Percentiles rank a stretch among this genome's conserved stretches.
phyloP scores from a whole-genome alignment of 2,113 vertebrate genomes.

The Apaloderma vittatum region DNA sequence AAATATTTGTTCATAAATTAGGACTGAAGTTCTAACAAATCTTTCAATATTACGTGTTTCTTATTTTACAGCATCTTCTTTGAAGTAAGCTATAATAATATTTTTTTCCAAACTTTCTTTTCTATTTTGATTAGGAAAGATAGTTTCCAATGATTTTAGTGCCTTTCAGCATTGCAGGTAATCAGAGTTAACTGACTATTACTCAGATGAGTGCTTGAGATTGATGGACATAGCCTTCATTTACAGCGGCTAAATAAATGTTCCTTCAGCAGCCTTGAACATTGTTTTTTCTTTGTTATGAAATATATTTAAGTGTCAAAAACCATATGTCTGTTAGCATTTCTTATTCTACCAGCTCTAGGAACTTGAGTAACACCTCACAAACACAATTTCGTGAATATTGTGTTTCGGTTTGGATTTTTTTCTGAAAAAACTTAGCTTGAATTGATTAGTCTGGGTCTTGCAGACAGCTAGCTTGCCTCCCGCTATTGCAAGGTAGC shows the following conservation, averaged over 20 bases:
- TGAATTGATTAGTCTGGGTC: background rate
- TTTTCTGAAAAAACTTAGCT: background rate
- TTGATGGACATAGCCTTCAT: background rate
- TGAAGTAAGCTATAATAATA: background rate
- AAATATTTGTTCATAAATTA: background rate
- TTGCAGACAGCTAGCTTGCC: background rate
- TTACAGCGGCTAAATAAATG: conserved; percentile 12
- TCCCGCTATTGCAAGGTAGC: background rate
- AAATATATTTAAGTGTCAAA: background rate
- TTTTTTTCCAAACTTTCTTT: background rate
- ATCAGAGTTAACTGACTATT: background rate
- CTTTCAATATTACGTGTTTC: background rate
- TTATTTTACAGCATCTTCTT: background rate
- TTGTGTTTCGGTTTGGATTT: background rate
- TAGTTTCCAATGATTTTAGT: background rate
- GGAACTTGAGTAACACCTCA: background rate
- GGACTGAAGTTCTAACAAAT: background rate
- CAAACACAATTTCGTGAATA: background rate
- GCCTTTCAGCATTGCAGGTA: background rate
- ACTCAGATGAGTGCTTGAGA: background rate
- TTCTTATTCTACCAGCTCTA: background rate
- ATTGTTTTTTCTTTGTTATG: background rate
- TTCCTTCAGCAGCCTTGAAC: background rate
- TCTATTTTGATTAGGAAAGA: background rate
- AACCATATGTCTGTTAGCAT: background rate